A percentile compares a stretch with the other conserved stretches of the same genome.
Conservation (phyloP, 2,113 vertebrate genomes). For the Marmota monax region DNA sequence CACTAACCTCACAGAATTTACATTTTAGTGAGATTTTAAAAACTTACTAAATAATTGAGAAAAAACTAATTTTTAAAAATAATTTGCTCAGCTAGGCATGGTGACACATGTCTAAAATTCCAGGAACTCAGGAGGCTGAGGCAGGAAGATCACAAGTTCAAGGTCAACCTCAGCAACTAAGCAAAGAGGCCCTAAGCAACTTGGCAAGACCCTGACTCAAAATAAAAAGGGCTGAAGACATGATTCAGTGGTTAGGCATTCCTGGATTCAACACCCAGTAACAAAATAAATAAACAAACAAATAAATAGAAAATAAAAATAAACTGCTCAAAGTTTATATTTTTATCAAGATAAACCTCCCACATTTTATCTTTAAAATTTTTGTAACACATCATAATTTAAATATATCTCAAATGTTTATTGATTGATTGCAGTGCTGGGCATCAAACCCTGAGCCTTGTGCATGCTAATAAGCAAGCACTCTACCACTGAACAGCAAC, state of each 20-base stretch:
- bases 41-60: not conserved
- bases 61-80: conserved; percentile 6
- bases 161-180: no score
- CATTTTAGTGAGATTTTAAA: conserved; percentile 41
- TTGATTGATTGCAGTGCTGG: not conserved
- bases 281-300: no score
- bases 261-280: no score
- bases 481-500: not conserved
- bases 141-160: no score
- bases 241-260: no score
- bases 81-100: not conserved
- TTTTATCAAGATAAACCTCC: conserved; percentile 33
- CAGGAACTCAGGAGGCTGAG: no score
- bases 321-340: not conserved
- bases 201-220: no score
- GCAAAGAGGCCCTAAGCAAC: no score
- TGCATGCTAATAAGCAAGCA: not conserved
- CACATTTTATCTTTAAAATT: conserved; percentile 33
- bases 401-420: conserved; percentile 28
- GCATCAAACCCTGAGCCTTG: not conserved
- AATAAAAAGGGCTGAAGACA: no score
- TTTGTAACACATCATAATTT: conserved; percentile 20
- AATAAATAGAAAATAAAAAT: not conserved
- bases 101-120: no score
- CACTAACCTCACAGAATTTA: not conserved